Conservation (phyloP, 2,888 invertebrate species). For the Epistrophella euchroma region DNA sequence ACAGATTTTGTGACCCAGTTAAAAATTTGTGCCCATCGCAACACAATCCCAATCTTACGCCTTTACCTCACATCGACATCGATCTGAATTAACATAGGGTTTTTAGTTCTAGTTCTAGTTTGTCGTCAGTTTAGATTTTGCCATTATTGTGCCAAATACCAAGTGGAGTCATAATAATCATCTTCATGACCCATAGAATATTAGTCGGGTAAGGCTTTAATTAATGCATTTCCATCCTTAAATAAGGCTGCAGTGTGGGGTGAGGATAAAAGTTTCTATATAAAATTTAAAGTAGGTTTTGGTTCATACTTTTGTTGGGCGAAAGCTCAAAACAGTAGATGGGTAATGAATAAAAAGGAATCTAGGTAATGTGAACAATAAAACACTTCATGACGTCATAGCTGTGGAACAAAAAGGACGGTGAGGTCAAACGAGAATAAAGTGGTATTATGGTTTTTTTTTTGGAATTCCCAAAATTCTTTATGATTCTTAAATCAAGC, state of each 20-base stretch:
- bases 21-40: background rate
- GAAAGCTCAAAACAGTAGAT: conserved; percentile 6
- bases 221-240: background rate
- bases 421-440: conserved; percentile 27
- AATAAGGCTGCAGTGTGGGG: background rate
- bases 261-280: conserved; percentile 1
- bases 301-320: conserved; percentile 6
- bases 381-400: conserved; percentile 36
- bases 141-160: conserved; percentile 41
- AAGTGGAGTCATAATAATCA: conserved; percentile 30
- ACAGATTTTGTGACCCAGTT: conserved; percentile 57
- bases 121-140: conserved; percentile 14
- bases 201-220: background rate
- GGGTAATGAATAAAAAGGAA: conserved; percentile 9
- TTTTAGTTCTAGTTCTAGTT: background rate
- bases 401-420: background rate
- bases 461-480: too few species aligned
- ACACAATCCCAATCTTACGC: background rate
- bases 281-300: conserved; percentile 15
- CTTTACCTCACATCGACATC: background rate
- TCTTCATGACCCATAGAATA: conserved; percentile 32
- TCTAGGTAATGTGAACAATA: conserved; percentile 14
- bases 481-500: too few species aligned
- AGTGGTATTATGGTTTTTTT: too few species aligned
- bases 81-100: background rate